Percentiles rank a stretch among this genome's conserved stretches.
phyloP scores from a whole-genome alignment of 1,140 invertebrate species.

The Archegozetes longisetosus region DNA sequence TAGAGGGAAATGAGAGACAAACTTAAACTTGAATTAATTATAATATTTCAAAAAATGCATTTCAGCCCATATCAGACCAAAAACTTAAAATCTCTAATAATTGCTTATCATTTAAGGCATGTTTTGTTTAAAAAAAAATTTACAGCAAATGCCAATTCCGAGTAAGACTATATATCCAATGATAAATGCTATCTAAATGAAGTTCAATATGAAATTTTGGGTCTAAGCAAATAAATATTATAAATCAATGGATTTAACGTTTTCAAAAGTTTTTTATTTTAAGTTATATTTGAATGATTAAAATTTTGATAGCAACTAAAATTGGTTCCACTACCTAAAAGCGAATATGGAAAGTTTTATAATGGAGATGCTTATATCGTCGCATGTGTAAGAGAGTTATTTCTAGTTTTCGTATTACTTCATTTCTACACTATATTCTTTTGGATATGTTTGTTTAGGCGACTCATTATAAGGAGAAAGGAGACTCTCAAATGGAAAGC shows the following conservation, averaged over 20 bases:
- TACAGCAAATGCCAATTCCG: too few relatives aligned
- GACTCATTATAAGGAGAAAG: constrained; percentile 41
- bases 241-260: background rate
- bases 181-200: too few relatives aligned
- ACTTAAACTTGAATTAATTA: too few relatives aligned
- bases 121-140: too few relatives aligned
- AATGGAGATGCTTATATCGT: constrained; percentile 71
- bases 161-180: too few relatives aligned
- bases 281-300: constrained; percentile 11
- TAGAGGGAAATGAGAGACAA: too few relatives aligned
- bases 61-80: too few relatives aligned
- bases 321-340: constrained; percentile 50
- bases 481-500: constrained; percentile 48
- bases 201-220: too few relatives aligned
- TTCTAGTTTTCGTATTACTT: constrained; percentile 2
- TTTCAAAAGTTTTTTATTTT: constrained; percentile 10
- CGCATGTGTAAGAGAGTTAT: constrained; percentile 46
- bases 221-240: background rate
- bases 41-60: too few relatives aligned
- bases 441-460: constrained; percentile 10
- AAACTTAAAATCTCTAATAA: too few relatives aligned
- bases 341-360: constrained; percentile 66
- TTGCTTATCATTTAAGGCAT: too few relatives aligned
- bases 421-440: constrained; percentile 6
- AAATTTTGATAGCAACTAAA: constrained; percentile 46